A percentile compares a stretch with the other conserved stretches of the same genome.
phyloP scores from a whole-genome alignment of 23 tunicate genomes.

The Aplidium turbinatum region DNA sequence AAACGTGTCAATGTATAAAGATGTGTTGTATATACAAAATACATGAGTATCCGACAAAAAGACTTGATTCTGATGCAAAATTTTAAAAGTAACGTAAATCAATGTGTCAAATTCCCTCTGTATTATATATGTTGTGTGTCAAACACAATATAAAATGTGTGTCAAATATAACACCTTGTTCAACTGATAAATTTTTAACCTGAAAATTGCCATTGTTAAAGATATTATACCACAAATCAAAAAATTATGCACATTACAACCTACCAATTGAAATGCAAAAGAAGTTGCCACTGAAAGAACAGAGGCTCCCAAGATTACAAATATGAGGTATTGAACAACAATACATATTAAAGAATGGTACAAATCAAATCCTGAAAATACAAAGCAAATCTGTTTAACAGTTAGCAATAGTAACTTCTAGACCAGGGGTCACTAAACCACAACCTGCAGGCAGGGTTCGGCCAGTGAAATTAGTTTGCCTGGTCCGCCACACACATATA shows the following conservation, averaged over 20 bases:
- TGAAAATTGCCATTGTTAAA: neutral
- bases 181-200: neutral
- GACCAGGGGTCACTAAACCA: neutral
- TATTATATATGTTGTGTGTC: too few species aligned
- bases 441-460: too few species aligned
- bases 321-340: slow-evolving; percentile 63
- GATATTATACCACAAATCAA: neutral
- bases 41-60: too few species aligned
- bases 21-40: too few species aligned
- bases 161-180: too few species aligned
- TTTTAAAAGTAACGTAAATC: too few species aligned
- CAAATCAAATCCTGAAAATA: slow-evolving; percentile 45
- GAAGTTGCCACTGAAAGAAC: slow-evolving; percentile 34
- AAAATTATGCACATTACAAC: neutral
- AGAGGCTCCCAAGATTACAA: slow-evolving; percentile 46
- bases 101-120: too few species aligned
- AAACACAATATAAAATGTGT: too few species aligned
- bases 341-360: slow-evolving; percentile 60
- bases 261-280: slow-evolving; percentile 71
- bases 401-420: neutral
- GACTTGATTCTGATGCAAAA: too few species aligned
- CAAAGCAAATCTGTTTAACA: neutral
- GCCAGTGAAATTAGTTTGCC: too few species aligned
- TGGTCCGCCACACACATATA: too few species aligned
- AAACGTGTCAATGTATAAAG: too few species aligned